phyloP scores from a whole-genome alignment of 2,888 invertebrate species.

The Andrena chrysosceles region DNA sequence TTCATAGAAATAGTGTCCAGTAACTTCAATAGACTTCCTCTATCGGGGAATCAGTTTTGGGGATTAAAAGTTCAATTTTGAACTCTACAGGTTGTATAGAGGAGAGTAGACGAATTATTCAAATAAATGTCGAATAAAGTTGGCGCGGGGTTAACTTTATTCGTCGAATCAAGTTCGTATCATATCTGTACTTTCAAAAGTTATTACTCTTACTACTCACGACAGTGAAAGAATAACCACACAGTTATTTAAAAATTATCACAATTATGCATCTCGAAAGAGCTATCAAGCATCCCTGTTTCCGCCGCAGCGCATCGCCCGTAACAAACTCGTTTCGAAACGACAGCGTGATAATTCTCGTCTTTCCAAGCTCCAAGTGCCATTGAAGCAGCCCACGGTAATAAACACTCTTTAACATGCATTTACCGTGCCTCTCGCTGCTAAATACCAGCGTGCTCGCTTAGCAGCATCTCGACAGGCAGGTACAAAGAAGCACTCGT shows the following conservation, averaged over 20 bases:
- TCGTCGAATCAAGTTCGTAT: no score
- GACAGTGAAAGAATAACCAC: no score
- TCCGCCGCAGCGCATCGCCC: background rate
- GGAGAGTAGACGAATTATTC: no score
- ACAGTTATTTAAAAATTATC: no score
- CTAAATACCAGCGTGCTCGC: background rate
- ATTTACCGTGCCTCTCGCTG: background rate
- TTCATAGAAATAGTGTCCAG: background rate
- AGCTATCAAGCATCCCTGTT: background rate
- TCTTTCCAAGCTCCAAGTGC: background rate
- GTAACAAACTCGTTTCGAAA: background rate
- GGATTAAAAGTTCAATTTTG: no score
- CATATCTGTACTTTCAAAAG: no score
- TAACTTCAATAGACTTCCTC: background rate
- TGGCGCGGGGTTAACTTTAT: no score
- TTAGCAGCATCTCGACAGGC: background rate
- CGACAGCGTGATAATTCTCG: background rate
- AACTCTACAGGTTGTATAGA: no score
- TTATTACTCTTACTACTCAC: no score
- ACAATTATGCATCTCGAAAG: background rate
- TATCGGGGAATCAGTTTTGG: no score
- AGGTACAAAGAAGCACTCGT: slow-evolving; percentile 2
- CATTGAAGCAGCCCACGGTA: slow-evolving; percentile 1
- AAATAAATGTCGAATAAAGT: no score
- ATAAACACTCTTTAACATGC: slow-evolving; percentile 4